Conservation (phyloP, 2,113 vertebrate species). For the Physeter macrocephalus region DNA sequence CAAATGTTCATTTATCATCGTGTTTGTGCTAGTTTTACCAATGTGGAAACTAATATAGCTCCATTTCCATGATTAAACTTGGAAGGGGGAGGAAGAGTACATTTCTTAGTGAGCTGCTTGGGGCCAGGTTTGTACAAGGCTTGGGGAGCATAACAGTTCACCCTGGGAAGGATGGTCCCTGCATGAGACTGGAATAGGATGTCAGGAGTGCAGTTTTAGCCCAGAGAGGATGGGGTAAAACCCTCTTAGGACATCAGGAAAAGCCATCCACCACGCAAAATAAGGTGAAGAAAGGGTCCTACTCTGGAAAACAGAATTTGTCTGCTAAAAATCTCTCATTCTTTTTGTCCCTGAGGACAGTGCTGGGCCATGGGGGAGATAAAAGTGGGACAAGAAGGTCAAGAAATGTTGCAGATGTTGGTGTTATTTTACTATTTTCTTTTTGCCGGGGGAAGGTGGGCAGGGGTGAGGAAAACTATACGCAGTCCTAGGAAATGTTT, state of each 20-base stretch:
- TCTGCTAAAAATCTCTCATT: neutral
- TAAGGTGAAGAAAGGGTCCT: neutral
- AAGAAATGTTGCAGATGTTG: neutral
- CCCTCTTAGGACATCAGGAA: neutral
- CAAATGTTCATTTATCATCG: neutral
- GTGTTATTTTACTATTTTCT: neutral
- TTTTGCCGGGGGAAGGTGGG: neutral
- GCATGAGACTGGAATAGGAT: neutral
- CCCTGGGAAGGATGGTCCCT: neutral
- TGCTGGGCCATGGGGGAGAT: neutral
- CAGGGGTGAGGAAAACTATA: neutral
- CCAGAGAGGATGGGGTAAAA: neutral
- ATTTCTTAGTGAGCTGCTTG: neutral
- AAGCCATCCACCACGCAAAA: neutral
- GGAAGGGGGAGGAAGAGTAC: neutral
- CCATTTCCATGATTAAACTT: neutral
- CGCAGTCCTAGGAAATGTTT: neutral
- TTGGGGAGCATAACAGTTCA: neutral
- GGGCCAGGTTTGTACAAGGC: neutral
- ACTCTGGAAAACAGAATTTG: constrained; percentile 16
- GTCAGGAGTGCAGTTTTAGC: neutral
- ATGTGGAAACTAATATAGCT: neutral
- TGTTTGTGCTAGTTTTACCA: neutral
- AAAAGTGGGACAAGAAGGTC: neutral
- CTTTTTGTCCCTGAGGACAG: neutral